Evolutionary conservation across 2,797 vertebrate genomes (phyloP).

Genomic region (Sternotherus odoratus): DNA sequence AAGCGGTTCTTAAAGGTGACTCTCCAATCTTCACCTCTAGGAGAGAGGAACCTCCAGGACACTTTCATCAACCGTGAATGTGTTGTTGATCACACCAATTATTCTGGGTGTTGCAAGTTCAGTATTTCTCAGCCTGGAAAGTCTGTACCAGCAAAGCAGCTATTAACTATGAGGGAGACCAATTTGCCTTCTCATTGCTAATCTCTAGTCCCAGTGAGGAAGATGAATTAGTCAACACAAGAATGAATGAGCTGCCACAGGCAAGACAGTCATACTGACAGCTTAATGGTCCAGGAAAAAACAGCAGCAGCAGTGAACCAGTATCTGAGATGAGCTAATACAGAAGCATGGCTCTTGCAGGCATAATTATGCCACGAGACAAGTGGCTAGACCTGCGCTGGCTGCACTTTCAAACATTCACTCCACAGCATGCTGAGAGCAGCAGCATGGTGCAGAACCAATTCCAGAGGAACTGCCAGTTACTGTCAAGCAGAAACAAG

Average conservation of each 20-base stretch:
- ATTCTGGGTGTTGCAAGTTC: slow-evolving; percentile 46
- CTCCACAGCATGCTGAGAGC: background rate
- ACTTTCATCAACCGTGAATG: slow-evolving; percentile 34
- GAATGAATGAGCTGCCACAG: slow-evolving; percentile 18
- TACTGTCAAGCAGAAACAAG: background rate
- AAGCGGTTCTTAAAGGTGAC: slow-evolving; percentile 15
- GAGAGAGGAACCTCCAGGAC: background rate
- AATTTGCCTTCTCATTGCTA: background rate
- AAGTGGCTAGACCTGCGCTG: background rate
- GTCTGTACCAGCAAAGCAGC: slow-evolving; percentile 30
- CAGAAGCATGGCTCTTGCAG: background rate
- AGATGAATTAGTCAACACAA: slow-evolving; percentile 18
- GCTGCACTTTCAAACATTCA: background rate
- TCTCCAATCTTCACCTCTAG: slow-evolving; percentile 40
- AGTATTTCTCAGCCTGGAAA: slow-evolving; percentile 49
- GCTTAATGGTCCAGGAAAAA: slow-evolving; percentile 17
- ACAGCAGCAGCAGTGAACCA: slow-evolving; percentile 11
- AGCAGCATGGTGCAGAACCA: background rate
- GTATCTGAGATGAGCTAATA: background rate
- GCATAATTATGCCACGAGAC: background rate
- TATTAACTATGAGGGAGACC: background rate
- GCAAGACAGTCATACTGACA: slow-evolving; percentile 22
- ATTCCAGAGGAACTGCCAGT: background rate
- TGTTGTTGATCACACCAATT: slow-evolving; percentile 48
- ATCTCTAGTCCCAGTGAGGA: background rate